Base-by-base conservation (phyloP, 2,113 vertebrate genomes). In the Lamprotornis superbus region DNA sequence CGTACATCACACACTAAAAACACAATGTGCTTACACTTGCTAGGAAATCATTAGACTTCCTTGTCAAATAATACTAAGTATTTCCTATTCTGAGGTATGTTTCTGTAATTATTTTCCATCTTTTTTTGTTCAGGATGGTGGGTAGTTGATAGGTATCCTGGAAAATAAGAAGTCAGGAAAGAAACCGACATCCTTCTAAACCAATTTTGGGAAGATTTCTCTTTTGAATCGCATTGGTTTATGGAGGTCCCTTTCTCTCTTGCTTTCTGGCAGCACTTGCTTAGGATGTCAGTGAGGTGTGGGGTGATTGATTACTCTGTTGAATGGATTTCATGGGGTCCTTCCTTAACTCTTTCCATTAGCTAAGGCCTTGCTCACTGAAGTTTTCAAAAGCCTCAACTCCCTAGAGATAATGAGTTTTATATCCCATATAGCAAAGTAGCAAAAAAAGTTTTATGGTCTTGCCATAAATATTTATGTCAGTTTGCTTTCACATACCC, bases 401-500 rank as follows among this genome's bases (percentile, higher is more conserved):
- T 84, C 33, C 52, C 55, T 25, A 56, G 63, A 93, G 64, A 67
- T 87, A 71, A 65, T 47, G 47, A 86, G 17, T 63, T 93, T 94
- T 95, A 77, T 89, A 77, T 80, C 55, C 86, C 50, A 23, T 44
- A 16, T 37, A 87, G 79, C 56, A 56, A 83, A 60, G 87, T 33
- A 85, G 81, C 33, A 82, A 65, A 83, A 49, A 44, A 53, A 52
- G 69, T 73, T 90, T 93, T 95, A 71, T 55, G 49, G 53, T 46
- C 71, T 83, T 52, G 49, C 76, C 28, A 24, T 94, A 91, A 82
- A 89, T 93, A 86, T 73, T 96, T 56, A 23, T 90, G 83, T 77
- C 46, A 31, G 50, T 86, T 93, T 89, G 79, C 76, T 80, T 91
- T 83, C 75, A n/a, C 19, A 0, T 63, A 22, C 52, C 39, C 52